A percentile compares a stretch with the other conserved stretches of the same genome.
phyloP scores from a whole-genome alignment of 2,797 vertebrate genomes.

The Peromyscus eremicus region DNA sequence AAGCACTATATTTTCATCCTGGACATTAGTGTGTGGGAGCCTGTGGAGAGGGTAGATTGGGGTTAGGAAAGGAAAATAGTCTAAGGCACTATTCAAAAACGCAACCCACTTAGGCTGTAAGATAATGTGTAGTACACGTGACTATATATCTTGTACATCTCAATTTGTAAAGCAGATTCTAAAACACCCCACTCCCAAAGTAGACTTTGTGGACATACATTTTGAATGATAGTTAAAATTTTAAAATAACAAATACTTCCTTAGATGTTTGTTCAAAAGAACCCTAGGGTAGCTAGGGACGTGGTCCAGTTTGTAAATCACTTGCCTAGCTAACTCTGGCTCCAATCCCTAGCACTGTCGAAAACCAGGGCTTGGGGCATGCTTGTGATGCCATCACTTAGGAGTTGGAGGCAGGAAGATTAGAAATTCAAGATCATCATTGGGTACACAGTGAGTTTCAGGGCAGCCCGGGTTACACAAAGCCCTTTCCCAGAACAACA shows the following conservation, averaged over 20 bases:
- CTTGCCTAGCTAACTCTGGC: not conserved
- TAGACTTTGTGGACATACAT: not conserved
- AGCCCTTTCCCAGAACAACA: not conserved
- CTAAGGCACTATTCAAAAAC: too few relatives aligned
- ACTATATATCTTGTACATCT: not conserved
- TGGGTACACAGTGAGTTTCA: not conserved
- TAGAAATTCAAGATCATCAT: not conserved
- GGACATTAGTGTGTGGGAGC: not conserved
- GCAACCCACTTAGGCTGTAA: not conserved
- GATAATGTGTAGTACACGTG: accelerated
- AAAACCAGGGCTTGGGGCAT: not conserved
- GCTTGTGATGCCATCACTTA: not conserved
- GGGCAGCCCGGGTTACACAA: not conserved
- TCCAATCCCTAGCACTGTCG: not conserved
- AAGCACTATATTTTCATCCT: not conserved
- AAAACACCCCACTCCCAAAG: not conserved
- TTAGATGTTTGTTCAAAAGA: not conserved
- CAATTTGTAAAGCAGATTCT: not conserved
- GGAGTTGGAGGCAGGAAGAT: not conserved
- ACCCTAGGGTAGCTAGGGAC: not conserved
- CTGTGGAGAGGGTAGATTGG: not conserved
- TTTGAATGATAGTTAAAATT: not conserved
- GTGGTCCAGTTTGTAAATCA: not conserved
- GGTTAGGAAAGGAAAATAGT: not conserved
- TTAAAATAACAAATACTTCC: not conserved